Conservation (phyloP, 2,113 vertebrate species). For the Asarcornis scutulata region DNA sequence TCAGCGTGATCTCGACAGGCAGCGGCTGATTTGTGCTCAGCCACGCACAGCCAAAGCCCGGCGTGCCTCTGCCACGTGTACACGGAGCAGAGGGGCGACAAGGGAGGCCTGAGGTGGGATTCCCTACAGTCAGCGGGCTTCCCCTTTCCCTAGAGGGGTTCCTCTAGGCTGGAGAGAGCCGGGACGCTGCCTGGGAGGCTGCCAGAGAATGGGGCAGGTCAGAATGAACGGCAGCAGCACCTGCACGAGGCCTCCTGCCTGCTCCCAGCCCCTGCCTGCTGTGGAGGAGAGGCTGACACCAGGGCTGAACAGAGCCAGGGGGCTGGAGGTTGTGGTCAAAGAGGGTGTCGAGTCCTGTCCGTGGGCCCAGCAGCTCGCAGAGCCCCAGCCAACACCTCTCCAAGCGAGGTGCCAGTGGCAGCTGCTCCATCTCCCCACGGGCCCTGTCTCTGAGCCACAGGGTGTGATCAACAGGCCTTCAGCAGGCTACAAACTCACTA, state of each 20-base stretch:
- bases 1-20: not conserved
- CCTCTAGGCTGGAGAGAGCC: not conserved
- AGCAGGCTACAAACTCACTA: not conserved
- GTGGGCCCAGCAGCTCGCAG: not conserved
- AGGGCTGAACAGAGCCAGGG: not conserved
- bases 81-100: not conserved
- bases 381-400: not conserved
- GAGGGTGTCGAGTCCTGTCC: not conserved
- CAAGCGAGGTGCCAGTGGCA: not conserved
- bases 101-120: not conserved
- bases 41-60: not conserved
- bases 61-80: not conserved
- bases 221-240: not conserved
- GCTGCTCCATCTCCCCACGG: not conserved
- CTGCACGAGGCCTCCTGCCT: fast-evolving
- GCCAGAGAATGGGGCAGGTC: not conserved
- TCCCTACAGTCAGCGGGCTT: not conserved
- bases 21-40: fast-evolving
- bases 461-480: not conserved
- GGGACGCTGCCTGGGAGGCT: not conserved
- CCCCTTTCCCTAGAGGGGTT: not conserved
- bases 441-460: not conserved
- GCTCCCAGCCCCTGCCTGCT: not conserved
- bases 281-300: fast-evolving
- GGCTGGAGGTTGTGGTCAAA: not conserved